These are phyloP conservation scores for Probaryconus sp. DNA, from an alignment of 1,140 invertebrate genomes.

Conservation along the genomic window DNA sequence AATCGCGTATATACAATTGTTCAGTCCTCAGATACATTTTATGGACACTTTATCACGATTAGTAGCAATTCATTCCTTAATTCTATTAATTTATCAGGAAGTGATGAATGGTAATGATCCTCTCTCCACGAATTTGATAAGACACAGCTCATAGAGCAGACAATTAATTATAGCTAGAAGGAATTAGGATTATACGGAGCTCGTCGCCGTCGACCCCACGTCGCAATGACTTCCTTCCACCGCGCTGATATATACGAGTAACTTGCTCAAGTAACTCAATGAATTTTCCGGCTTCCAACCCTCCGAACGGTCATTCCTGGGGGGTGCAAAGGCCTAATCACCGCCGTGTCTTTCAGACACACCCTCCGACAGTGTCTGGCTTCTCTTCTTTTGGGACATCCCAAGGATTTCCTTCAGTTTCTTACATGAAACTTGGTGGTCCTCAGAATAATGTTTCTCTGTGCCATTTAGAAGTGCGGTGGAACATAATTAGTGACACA, in stretches of 20 bases:
- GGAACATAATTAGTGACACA: constrained; percentile 63
- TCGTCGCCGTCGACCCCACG: constrained; percentile 57
- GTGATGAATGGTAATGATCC: constrained; percentile 51
- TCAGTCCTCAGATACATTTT: no score
- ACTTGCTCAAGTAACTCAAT: constrained; percentile 73
- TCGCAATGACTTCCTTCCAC: constrained; percentile 68
- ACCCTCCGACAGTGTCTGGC: constrained; percentile 64
- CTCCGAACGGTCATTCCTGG: constrained; percentile 63
- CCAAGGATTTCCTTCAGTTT: constrained; percentile 34
- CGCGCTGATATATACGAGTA: constrained; percentile 71
- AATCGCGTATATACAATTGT: no score
- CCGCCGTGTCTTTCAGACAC: constrained; percentile 70
- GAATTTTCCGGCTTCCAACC: constrained; percentile 74
- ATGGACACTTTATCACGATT: constrained; percentile 6
- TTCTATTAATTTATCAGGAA: constrained; percentile 36
- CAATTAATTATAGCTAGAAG: constrained; percentile 64
- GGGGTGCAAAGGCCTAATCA: constrained; percentile 73
- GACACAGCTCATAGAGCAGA: constrained; percentile 55
- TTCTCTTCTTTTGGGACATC: constrained; percentile 46
- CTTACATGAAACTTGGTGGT: no score
- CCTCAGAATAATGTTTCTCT: constrained; percentile 27
- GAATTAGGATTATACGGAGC: constrained; percentile 63
- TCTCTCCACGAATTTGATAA: constrained; percentile 61
- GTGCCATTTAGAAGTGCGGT: constrained; percentile 53
- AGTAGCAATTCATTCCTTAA: constrained; percentile 10